phyloP scores from a whole-genome alignment of 2,888 invertebrate species.

The Agrypnus murinus region DNA sequence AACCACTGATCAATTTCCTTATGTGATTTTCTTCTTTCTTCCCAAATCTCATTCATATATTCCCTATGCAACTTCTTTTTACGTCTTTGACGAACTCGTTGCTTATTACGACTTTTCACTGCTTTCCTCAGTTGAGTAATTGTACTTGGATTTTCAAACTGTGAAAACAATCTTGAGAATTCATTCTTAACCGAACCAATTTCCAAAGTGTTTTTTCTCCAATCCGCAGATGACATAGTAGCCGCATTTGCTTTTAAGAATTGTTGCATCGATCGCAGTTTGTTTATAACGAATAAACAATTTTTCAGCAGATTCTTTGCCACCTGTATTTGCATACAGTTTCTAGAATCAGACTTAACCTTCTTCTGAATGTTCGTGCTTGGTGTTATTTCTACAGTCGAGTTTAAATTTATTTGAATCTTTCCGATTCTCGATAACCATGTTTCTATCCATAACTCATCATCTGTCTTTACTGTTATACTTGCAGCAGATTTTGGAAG shows the following conservation, averaged over 20 bases:
- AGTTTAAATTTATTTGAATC: slow-evolving; percentile 64
- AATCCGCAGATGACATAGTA: slow-evolving; percentile 73
- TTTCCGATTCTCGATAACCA: slow-evolving; percentile 67
- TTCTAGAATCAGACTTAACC: slow-evolving; percentile 35
- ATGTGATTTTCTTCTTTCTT: slow-evolving; percentile 73
- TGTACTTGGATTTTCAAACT: slow-evolving; percentile 69
- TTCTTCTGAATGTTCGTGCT: slow-evolving; percentile 27
- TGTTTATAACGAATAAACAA: slow-evolving; percentile 65
- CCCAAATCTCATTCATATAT: slow-evolving; percentile 60
- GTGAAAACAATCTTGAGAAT: slow-evolving; percentile 69
- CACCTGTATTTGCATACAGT: slow-evolving; percentile 65
- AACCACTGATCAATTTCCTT: slow-evolving; percentile 80
- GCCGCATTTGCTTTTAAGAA: slow-evolving; percentile 71
- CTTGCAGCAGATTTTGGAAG: slow-evolving; percentile 29
- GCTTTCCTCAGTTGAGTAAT: slow-evolving; percentile 70
- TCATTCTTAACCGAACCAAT: slow-evolving; percentile 72
- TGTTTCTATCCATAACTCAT: slow-evolving; percentile 68
- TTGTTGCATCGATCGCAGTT: slow-evolving; percentile 69
- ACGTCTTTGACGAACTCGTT: slow-evolving; percentile 72
- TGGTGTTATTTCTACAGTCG: slow-evolving; percentile 53
- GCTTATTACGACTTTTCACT: slow-evolving; percentile 71
- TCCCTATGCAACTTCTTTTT: slow-evolving; percentile 68
- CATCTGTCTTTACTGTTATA: slow-evolving; percentile 61
- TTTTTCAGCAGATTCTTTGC: slow-evolving; percentile 65
- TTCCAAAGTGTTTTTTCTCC: slow-evolving; percentile 73